Evolutionary conservation across 2,113 vertebrate species (phyloP), one percentile per base, ranked within the genome.

Genomic region (Nipponia nippon): DNA sequence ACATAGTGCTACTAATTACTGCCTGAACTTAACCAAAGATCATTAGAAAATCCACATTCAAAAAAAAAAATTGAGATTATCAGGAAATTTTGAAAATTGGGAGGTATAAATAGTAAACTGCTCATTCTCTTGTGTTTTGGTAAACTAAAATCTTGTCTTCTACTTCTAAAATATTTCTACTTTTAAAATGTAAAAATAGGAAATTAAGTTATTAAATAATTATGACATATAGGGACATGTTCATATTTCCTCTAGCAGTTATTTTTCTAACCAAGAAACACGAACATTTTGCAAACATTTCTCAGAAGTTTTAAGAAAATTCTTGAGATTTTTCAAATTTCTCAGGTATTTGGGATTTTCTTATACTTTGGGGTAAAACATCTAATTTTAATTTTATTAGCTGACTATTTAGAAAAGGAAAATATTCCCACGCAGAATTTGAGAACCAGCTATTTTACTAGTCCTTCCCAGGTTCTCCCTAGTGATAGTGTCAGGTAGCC

Each of bases 311-410:
- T 66, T 0, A 82, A 44, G 29, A 49, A 56, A 25, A 3, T 10
- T 19, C 55, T 79, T 49, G 3, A 53, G 17, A 20, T 4, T 36
- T 23, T 70, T 70, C 13, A 7, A 3, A 19, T 53, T 71, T 75
- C 13, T 82, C 11, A 49, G 7, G 1, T 42, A n/a, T 11, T 80
- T 4, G 1, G 5, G 0, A 42, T 2, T 8, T 4, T 34, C 34
- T 79, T 49, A 29, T n/a, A 27, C 4, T 77, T 80, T 11, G 7
- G 13, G 4, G 16, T 70, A 38, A 69, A 26, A 4, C 6, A 22
- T 21, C 25, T 63, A 9, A 42, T 71, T 66, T 67, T 81, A 36
- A 53, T 50, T 77, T 23, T 55, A 34, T 38, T 69, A 50, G 9
- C 8, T 86, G n/a, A 9, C 10, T 83, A 6, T 32, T 75, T 62